Percentiles rank a stretch among this genome's conserved stretches.
phyloP scores from a whole-genome alignment of 1,140 invertebrate genomes.

The Neodiprion virginianus region DNA sequence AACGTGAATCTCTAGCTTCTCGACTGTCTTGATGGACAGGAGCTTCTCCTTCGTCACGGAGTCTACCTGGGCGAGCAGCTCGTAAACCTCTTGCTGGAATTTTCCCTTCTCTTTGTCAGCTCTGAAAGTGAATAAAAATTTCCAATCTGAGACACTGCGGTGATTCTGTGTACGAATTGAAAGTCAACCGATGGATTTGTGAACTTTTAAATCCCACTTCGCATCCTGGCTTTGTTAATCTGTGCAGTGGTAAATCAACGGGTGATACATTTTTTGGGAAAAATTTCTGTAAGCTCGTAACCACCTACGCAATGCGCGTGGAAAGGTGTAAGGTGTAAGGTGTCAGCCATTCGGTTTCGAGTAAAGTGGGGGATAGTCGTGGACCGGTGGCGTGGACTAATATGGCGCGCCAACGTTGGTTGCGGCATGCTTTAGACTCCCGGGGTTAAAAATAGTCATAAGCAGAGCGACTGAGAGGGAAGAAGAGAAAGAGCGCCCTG shows the following conservation, averaged over 20 bases:
- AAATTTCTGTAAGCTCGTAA: constrained; percentile 24
- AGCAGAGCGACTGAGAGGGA: constrained; percentile 49
- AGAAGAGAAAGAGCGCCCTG: constrained; percentile 29
- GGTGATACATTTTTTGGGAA: constrained; percentile 6
- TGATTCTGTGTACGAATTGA: too few relatives aligned
- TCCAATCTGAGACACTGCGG: too few relatives aligned
- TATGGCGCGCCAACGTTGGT: constrained; percentile 60
- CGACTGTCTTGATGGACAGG: constrained; percentile 83
- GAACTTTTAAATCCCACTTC: too few relatives aligned
- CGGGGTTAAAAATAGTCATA: constrained; percentile 61
- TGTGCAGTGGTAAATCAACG: not conserved
- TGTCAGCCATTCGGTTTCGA: constrained; percentile 55
- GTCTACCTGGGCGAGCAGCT: constrained; percentile 92
- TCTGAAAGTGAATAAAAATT: constrained; percentile 66
- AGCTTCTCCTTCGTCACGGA: constrained; percentile 90
- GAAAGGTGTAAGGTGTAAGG: constrained; percentile 51
- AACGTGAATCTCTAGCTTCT: constrained; percentile 89
- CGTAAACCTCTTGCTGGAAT: constrained; percentile 96
- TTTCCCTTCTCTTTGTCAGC: constrained; percentile 95
- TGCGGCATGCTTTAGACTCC: constrained; percentile 52
- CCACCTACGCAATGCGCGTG: constrained; percentile 41
- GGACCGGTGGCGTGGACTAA: constrained; percentile 56
- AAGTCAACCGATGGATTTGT: too few relatives aligned
- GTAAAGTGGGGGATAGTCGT: constrained; percentile 55
- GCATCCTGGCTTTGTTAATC: not conserved